These are phyloP conservation scores for Cyprinodon brontotheroides DNA, from an alignment of 2,113 vertebrate genomes.

Conservation along the genomic window DNA sequence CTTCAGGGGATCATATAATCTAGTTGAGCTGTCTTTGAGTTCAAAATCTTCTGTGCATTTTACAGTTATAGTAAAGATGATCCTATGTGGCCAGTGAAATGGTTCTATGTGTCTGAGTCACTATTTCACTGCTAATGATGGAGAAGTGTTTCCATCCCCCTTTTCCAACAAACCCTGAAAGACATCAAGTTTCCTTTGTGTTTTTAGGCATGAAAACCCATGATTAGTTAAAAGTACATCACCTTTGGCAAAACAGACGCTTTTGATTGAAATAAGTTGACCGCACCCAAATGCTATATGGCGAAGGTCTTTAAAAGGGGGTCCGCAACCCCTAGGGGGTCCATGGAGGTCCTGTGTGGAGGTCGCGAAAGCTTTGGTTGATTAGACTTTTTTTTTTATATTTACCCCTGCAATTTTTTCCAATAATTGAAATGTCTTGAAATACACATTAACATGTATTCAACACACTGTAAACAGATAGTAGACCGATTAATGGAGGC, in stretches of 20 bases:
- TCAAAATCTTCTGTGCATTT: conserved; percentile 36
- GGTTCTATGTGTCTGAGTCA: conserved; percentile 29
- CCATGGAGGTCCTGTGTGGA: no score
- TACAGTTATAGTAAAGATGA: conserved; percentile 36
- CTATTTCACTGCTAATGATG: background rate
- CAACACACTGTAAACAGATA: no score
- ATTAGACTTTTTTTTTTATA: no score
- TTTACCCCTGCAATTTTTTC: no score
- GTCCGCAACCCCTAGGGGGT: no score
- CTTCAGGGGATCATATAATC: conserved; percentile 31
- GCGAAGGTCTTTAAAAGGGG: no score
- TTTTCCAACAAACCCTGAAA: background rate
- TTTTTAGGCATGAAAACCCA: background rate
- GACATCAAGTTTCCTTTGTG: background rate
- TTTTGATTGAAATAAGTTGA: background rate
- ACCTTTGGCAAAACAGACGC: background rate
- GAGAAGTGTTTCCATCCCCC: conserved; percentile 1
- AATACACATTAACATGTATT: no score
- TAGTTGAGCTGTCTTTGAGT: conserved; percentile 31
- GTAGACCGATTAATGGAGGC: no score
- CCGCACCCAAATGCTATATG: background rate
- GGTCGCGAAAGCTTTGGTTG: no score
- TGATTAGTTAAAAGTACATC: background rate
- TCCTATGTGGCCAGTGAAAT: conserved; percentile 28
- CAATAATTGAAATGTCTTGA: no score